Evolutionary conservation across 1,140 invertebrate species (phyloP).

Genomic region (Leptonema lineaticorne): DNA sequence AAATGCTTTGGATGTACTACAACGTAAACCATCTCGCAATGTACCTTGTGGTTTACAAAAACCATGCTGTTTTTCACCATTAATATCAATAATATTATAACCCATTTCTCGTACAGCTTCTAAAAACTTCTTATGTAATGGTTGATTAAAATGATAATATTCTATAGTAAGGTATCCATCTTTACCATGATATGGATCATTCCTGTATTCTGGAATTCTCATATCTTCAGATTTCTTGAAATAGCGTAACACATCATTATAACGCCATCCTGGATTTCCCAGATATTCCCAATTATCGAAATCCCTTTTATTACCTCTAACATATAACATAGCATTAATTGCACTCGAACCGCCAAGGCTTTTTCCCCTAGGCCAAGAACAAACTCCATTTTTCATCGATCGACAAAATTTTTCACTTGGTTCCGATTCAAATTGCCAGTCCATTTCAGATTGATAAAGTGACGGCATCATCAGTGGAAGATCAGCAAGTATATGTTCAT

Average conservation of each 20-base stretch:
- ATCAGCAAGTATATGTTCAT: slow-evolving; percentile 74
- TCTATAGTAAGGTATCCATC: slow-evolving; percentile 70
- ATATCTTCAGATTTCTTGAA: slow-evolving; percentile 76
- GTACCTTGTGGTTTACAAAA: slow-evolving; percentile 75
- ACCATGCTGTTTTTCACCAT: slow-evolving; percentile 73
- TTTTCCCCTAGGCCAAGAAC: slow-evolving; percentile 74
- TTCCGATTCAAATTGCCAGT: slow-evolving; percentile 80
- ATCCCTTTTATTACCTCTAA: slow-evolving; percentile 79
- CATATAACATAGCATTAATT: slow-evolving; percentile 88
- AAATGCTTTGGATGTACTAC: slow-evolving; percentile 81
- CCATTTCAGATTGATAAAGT: slow-evolving; percentile 69
- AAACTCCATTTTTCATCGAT: slow-evolving; percentile 61
- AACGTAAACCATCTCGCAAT: slow-evolving; percentile 76
- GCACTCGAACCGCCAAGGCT: slow-evolving; percentile 81
- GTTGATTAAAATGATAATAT: slow-evolving; percentile 62
- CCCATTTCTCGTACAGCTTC: slow-evolving; percentile 69
- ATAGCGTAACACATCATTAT: slow-evolving; percentile 78
- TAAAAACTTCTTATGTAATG: slow-evolving; percentile 65
- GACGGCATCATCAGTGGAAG: slow-evolving; percentile 71
- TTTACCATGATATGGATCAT: slow-evolving; percentile 67
- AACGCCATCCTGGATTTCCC: slow-evolving; percentile 74
- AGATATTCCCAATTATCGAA: slow-evolving; percentile 79
- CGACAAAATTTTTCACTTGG: slow-evolving; percentile 67
- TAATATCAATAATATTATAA: slow-evolving; percentile 71
- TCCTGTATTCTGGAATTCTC: slow-evolving; percentile 59